A percentile compares a stretch with the other conserved stretches of the same genome.
These are phyloP conservation scores for Adelognathus sp. DNA, from an alignment of 2,888 invertebrate genomes.

Conservation along the genomic window DNA sequence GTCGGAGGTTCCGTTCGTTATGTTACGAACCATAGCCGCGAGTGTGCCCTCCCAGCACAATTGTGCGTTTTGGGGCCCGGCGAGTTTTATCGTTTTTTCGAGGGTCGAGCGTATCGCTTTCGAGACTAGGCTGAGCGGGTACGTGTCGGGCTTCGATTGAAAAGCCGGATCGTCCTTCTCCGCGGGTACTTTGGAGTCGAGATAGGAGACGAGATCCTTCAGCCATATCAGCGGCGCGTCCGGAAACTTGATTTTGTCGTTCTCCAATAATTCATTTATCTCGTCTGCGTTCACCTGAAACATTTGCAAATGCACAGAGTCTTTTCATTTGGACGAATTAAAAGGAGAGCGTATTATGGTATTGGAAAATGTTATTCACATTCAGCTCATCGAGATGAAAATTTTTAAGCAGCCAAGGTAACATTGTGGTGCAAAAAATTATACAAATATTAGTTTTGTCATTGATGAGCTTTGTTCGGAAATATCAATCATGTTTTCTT, in stretches of 20 bases:
- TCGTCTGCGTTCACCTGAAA: constrained; percentile 85
- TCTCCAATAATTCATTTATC: constrained; percentile 82
- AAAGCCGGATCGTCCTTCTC: constrained; percentile 86
- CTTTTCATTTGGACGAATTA: too few species aligned
- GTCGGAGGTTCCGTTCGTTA: constrained; percentile 86
- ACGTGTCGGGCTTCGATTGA: constrained; percentile 82
- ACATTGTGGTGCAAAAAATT: too few species aligned
- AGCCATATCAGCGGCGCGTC: constrained; percentile 88
- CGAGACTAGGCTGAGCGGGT: constrained; percentile 84
- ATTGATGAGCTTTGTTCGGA: too few species aligned
- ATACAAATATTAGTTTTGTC: too few species aligned
- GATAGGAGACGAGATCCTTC: constrained; percentile 86
- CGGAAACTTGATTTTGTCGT: constrained; percentile 85
- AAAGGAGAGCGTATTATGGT: too few species aligned
- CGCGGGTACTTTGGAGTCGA: constrained; percentile 85
- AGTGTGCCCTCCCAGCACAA: constrained; percentile 88
- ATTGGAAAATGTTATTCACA: too few species aligned
- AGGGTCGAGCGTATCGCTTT: constrained; percentile 80
- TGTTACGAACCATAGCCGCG: constrained; percentile 87
- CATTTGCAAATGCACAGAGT: constrained; percentile 25
- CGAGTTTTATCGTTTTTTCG: constrained; percentile 83
- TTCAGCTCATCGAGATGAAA: too few species aligned
- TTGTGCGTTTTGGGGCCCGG: constrained; percentile 85
- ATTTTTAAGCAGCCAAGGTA: too few species aligned
- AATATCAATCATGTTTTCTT: too few species aligned